A percentile compares a stretch with the other conserved stretches of the same genome.
Evolutionary conservation across 2,888 invertebrate species (phyloP).

Genomic region (Aphidoletes aphidimyza): DNA sequence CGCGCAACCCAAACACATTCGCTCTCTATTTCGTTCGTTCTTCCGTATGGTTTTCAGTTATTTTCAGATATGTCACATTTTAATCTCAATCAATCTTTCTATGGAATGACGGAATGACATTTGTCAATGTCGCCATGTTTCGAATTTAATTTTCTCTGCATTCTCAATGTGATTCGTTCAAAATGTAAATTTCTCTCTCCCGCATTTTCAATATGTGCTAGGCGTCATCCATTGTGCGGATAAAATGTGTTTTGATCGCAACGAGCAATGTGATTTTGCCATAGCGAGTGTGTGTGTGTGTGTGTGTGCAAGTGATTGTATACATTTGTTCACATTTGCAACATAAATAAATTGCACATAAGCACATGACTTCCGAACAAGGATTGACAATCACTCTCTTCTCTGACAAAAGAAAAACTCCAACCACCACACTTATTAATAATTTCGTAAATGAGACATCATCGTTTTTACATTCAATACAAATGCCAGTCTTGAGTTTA

Average conservation of each 20-base stretch:
- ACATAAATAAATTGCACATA: neutral
- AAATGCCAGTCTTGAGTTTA: neutral
- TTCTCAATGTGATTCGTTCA: slow-evolving; percentile 36
- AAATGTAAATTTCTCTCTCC: slow-evolving; percentile 34
- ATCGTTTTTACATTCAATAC: neutral
- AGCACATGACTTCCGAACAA: neutral
- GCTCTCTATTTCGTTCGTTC: too few species aligned
- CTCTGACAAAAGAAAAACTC: neutral
- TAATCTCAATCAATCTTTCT: slow-evolving; percentile 68
- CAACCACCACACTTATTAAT: neutral
- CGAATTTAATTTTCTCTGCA: slow-evolving; percentile 55
- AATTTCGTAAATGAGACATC: slow-evolving; percentile 34
- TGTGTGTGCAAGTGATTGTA: neutral
- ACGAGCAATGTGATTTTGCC: neutral
- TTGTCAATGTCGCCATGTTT: slow-evolving; percentile 66
- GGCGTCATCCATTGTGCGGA: neutral
- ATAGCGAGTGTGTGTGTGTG: neutral
- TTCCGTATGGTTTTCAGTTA: slow-evolving; percentile 52
- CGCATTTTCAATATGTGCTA: slow-evolving; percentile 31
- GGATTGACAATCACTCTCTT: neutral
- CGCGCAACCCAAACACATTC: too few species aligned
- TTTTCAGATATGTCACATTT: slow-evolving; percentile 66
- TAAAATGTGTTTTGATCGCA: neutral
- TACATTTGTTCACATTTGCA: neutral
- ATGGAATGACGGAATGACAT: slow-evolving; percentile 68